Percentiles rank a stretch among this genome's conserved stretches.
These are phyloP conservation scores for Pogoniulus pusillus DNA, from an alignment of 2,797 vertebrate genomes.

Conservation along the genomic window DNA sequence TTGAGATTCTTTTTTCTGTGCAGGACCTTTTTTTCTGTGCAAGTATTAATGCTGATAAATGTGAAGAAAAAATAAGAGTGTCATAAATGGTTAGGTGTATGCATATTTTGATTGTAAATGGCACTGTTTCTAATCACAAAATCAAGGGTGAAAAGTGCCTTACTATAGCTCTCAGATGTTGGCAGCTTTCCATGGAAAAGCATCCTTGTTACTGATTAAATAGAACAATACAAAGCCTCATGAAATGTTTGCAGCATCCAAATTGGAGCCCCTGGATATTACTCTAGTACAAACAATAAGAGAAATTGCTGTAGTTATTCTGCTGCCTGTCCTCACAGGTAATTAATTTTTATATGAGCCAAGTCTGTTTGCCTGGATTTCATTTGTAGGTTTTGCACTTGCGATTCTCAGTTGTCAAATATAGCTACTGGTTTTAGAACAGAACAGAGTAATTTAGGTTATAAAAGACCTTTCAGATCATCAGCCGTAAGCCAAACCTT, in stretches of 20 bases:
- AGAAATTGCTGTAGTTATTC: background rate
- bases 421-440: background rate
- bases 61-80: background rate
- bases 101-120: background rate
- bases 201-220: background rate
- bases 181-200: background rate
- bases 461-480: background rate
- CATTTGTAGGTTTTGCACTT: background rate
- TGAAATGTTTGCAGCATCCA: background rate
- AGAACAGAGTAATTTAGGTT: background rate
- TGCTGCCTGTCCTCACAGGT: background rate
- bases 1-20: background rate
- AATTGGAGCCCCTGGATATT: background rate
- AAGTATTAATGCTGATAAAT: background rate
- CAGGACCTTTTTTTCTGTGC: background rate
- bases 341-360: background rate
- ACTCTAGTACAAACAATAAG: background rate
- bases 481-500: too few relatives aligned
- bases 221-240: background rate
- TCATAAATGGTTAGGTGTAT: background rate
- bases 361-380: background rate
- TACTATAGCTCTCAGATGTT: background rate
- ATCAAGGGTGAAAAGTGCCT: background rate
- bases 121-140: background rate
- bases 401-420: background rate